A percentile compares a stretch with the other conserved stretches of the same genome.
Evolutionary conservation across 2,888 invertebrate species (phyloP).

Genomic region (Linnaemya vulpina): DNA sequence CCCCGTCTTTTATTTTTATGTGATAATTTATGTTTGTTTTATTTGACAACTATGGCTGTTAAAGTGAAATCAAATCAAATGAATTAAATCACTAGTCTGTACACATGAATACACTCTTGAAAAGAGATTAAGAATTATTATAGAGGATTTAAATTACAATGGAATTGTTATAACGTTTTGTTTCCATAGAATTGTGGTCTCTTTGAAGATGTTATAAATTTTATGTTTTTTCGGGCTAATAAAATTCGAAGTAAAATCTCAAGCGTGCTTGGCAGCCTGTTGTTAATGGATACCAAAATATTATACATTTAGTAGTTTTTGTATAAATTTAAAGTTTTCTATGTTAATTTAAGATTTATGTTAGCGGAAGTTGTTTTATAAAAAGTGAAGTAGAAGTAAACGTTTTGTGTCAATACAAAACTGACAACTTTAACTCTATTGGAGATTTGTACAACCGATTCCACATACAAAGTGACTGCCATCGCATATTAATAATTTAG

Average conservation of each 20-base stretch:
- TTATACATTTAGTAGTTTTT: no score
- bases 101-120: conserved; percentile 30
- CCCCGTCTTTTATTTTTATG: conserved; percentile 7
- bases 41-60: conserved; percentile 56
- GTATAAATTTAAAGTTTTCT: no score
- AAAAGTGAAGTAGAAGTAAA: no score
- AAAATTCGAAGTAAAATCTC: not conserved
- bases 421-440: no score
- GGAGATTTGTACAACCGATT: no score
- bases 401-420: no score
- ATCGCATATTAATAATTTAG: no score
- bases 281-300: not conserved
- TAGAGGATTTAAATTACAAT: conserved; percentile 21
- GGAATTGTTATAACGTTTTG: not conserved
- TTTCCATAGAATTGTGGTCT: not conserved
- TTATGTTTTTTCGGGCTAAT: not conserved
- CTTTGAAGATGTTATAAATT: not conserved
- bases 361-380: not conserved
- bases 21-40: conserved; percentile 53
- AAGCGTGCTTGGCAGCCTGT: not conserved
- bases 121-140: not conserved
- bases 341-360: not conserved
- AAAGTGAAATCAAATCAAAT: conserved; percentile 22
- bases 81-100: conserved; percentile 51
- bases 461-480: no score